A percentile compares a stretch with the other conserved stretches of the same genome.
Evolutionary conservation across 2,113 vertebrate genomes (phyloP).

Genomic region (Marcusenius ussheri): DNA sequence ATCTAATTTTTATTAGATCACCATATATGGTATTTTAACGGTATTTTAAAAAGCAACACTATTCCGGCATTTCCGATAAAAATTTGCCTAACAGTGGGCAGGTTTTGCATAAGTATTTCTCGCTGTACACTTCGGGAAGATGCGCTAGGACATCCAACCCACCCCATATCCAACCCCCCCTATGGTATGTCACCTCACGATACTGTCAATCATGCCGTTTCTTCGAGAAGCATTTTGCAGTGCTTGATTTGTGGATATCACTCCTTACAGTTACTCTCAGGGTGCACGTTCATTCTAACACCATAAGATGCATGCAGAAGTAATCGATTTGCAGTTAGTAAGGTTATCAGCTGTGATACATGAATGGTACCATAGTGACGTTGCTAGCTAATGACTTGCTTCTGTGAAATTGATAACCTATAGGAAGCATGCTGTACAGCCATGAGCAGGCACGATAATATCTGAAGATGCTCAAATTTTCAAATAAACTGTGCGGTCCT

Average conservation of each 20-base stretch:
- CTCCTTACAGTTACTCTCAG: too few relatives aligned
- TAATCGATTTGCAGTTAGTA: neutral
- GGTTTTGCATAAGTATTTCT: neutral
- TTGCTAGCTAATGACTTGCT: neutral
- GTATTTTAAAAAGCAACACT: neutral
- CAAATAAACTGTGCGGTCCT: too few relatives aligned
- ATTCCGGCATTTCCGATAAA: neutral
- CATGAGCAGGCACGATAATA: neutral
- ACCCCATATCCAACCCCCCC: too few relatives aligned
- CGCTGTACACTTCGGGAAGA: too few relatives aligned
- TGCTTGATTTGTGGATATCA: neutral
- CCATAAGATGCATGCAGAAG: too few relatives aligned
- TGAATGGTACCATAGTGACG: neutral
- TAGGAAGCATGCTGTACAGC: neutral
- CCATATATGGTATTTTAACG: neutral
- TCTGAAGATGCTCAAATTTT: too few relatives aligned
- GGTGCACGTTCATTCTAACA: too few relatives aligned
- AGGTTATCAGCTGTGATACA: neutral
- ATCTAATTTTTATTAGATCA: neutral
- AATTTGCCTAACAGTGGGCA: neutral
- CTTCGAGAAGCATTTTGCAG: neutral
- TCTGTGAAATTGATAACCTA: neutral
- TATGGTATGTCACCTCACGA: neutral
- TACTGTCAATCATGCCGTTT: too few relatives aligned
- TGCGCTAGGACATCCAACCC: too few relatives aligned